Evolutionary conservation across 2,797 vertebrate species (phyloP).

Genomic region (Chelon labrosus): DNA sequence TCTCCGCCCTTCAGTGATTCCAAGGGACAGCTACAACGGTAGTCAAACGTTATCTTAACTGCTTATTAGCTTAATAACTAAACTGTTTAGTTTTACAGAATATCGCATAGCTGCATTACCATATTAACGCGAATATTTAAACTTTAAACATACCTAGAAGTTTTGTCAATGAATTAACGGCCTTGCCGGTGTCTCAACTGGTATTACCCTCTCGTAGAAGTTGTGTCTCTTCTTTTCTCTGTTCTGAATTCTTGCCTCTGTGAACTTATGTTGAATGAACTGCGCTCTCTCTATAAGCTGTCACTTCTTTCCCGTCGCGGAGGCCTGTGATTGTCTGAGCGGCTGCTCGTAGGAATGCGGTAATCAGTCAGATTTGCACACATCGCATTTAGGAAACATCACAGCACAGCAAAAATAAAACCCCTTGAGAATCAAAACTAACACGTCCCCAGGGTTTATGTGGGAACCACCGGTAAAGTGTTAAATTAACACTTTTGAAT

Average conservation of each 20-base stretch:
- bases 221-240: not conserved
- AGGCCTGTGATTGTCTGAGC: conserved; percentile 88
- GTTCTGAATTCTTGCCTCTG: conserved; percentile 21
- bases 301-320: conserved; percentile 90
- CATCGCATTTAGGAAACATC: too few relatives aligned
- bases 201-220: not conserved
- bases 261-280: conserved; percentile 65
- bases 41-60: conserved; percentile 1
- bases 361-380: conserved; percentile 87
- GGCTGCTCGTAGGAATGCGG: conserved; percentile 87
- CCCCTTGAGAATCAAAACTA: too few relatives aligned
- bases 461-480: too few relatives aligned
- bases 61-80: not conserved
- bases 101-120: not conserved
- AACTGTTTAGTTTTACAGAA: not conserved
- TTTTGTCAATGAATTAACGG: conserved; percentile 2
- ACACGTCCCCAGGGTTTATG: too few relatives aligned
- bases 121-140: not conserved
- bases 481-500: too few relatives aligned
- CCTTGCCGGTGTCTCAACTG: conserved; percentile 23
- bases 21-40: too few relatives aligned
- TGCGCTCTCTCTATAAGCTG: conserved; percentile 84
- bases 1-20: too few relatives aligned
- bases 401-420: too few relatives aligned
- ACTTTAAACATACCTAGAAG: conserved; percentile 37